Conservation (phyloP, 2,113 vertebrate genomes). For the Alosa alosa region DNA sequence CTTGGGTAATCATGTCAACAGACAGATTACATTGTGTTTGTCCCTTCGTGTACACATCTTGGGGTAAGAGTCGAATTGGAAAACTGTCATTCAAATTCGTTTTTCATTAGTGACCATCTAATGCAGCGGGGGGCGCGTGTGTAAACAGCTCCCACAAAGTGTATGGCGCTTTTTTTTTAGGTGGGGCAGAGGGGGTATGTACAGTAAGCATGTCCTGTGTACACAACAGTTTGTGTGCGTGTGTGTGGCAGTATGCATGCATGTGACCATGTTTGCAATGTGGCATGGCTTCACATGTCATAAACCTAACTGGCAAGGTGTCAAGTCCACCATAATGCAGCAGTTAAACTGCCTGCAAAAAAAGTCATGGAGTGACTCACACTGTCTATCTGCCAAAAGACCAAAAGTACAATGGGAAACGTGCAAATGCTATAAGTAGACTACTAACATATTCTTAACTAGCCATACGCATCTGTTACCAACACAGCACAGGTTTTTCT, state of each 20-base stretch:
- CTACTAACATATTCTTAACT: neutral
- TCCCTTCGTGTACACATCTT: constrained; percentile 49
- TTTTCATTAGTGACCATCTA: constrained; percentile 47
- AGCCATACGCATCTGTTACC: neutral
- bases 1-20: constrained; percentile 61
- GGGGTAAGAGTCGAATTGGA: constrained; percentile 53
- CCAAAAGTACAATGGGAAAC: neutral
- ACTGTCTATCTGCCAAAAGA: neutral
- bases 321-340: constrained; percentile 12
- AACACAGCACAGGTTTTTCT: neutral
- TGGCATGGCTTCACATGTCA: constrained; percentile 18
- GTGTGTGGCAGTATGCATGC: constrained; percentile 4
- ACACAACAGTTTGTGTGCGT: constrained; percentile 1
- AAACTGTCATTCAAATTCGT: constrained; percentile 47
- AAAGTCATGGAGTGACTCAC: neutral
- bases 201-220: neutral
- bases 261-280: constrained; percentile 10
- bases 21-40: constrained; percentile 65
- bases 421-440: neutral
- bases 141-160: neutral
- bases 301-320: constrained; percentile 29
- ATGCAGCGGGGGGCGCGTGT: constrained; percentile 21
- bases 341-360: neutral
- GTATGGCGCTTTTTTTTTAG: neutral
- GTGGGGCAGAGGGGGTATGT: neutral